Evolutionary conservation across 2,113 vertebrate species (phyloP), one percentile per base, ranked within the genome.

Genomic region (Mesitornis unicolor): DNA sequence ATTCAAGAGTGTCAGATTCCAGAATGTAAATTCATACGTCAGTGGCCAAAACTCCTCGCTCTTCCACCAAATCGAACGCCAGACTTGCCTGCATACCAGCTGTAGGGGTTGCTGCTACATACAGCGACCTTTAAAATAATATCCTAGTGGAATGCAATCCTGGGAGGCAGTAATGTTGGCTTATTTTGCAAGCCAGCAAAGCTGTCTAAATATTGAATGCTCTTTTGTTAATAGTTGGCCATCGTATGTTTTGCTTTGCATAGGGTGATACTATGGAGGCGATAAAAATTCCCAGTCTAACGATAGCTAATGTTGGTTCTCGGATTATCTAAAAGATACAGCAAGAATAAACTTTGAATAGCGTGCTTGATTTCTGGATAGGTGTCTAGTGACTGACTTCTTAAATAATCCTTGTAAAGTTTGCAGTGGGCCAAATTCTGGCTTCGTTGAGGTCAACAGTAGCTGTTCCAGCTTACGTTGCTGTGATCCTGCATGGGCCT

Each of bases 141-240:
- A 65, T 57, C 20, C 19, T 68, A 18, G 50, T 47, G 67, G 50
- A 88, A 56, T 47, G 50, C 21, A 90, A 10, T 67, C 40, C 59
- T 77, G 16, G 15, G 42, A 85, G 45, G 16, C 38, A 45, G 26
- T 85, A 56, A 73, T 93, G 89, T 35, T 91, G 92, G 70, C 87
- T 96, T 64, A 75, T 88, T 94, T 94, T 94, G 53, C 40, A 89
- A 94, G 90, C 92, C 54, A 90, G 89, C 75, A 89, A 84, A 90
- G 17, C 64, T 92, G 68, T 93, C 64, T 93, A 87, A 95, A 71
- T 93, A 93, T 91, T 95, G 91, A 94, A 74, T 3, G 11, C 63
- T 95, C 31, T 76, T 88, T 40, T 3, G 0, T 96, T 83, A 65
- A 48, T 91, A 93, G 75, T 77, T 94, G 93, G 29, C 56, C 86